Evolutionary conservation across 2,113 vertebrate genomes (phyloP), one percentile per base, ranked within the genome.

Genomic region (Notothenia rossii): DNA sequence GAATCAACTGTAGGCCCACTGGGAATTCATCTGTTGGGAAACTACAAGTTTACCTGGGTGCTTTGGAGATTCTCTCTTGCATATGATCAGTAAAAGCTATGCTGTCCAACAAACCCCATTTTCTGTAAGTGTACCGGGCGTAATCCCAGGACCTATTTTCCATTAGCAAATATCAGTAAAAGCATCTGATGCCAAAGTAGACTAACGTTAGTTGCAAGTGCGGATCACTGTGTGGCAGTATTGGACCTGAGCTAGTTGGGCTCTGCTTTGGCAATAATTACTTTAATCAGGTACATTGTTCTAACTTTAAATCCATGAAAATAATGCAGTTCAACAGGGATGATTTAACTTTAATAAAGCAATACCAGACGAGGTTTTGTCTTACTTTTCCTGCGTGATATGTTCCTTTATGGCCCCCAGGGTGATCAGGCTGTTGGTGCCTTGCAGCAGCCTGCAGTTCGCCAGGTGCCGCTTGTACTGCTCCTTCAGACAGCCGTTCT

Each of bases 401-500:
- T 93, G 92, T 49, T 97, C 96, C 85, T 92, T 92, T 82, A 95
- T 95, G 92, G 95, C 93, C 69, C 91, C 94, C 55, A 96, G 94
- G 2, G 88, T 67, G 83, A 50, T 10, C 56, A 84, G 92, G 56
- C 82, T 86, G 85, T 79, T 82, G 82, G 79, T 87, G 91, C 90
- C 87, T 75, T 93, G 94, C 85, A 94, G 95, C 85, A 96, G 94
- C 88, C 95, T 90, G 96, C 97, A 99, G 93, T 95, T 95, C 85
- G 95, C 95, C 94, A 98, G 95, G 95, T 98, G 98, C 73, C 96
- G 95, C 91, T 95, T 96, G 95, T 98, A 96, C 87, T 96, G 93
- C 83, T 98, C 96, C 90, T 95, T 95, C 75, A 97, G 93, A 45
- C 94, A 88, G 82, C 72, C 94, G 63, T 98, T 97, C 90, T 97